phyloP scores from a whole-genome alignment of 2,888 invertebrate species.

The Hypercompe scribonia region DNA sequence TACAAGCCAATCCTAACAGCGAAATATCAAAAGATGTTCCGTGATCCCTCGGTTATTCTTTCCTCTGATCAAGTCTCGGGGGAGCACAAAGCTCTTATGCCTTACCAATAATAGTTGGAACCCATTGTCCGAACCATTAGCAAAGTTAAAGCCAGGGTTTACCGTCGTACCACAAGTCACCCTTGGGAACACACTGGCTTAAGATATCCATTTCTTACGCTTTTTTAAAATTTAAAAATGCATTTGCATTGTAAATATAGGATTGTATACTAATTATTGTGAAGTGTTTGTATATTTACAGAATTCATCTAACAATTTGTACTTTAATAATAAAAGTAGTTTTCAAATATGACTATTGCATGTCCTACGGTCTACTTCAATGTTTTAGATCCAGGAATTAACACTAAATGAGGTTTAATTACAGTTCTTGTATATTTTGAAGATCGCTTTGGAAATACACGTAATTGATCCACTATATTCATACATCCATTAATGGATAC shows the following conservation, averaged over 20 bases:
- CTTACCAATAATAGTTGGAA: slow-evolving; percentile 66
- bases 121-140: slow-evolving; percentile 74
- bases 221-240: slow-evolving; percentile 12
- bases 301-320: no score
- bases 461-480: no score
- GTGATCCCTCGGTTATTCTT: slow-evolving; percentile 57
- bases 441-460: no score
- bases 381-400: no score
- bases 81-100: slow-evolving; percentile 65
- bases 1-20: slow-evolving; percentile 13
- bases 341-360: no score
- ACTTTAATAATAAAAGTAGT: no score
- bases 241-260: background rate
- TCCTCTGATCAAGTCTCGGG: slow-evolving; percentile 61
- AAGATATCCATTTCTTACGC: slow-evolving; percentile 14
- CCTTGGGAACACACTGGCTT: slow-evolving; percentile 48
- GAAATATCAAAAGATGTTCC: slow-evolving; percentile 33
- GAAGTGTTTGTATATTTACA: no score
- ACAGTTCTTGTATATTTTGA: no score
- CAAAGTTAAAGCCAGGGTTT: slow-evolving; percentile 70
- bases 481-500: no score
- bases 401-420: no score
- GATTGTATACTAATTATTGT: background rate
- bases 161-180: slow-evolving; percentile 61
- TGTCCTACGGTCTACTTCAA: no score